phyloP scores from a whole-genome alignment of 2,888 invertebrate species.

The Acronicta leporina region DNA sequence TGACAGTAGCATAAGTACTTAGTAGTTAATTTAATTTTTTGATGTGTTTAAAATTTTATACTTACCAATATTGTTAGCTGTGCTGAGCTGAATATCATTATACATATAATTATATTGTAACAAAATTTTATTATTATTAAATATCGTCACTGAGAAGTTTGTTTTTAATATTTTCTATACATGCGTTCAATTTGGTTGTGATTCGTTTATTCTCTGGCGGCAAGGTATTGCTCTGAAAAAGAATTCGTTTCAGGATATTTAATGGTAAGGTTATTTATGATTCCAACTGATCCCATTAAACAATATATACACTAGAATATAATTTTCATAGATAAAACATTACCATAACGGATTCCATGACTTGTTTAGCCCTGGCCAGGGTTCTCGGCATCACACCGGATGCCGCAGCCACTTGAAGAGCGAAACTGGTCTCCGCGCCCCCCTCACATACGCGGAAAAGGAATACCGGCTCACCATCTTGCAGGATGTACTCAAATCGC shows the following conservation, averaged over 20 bases:
- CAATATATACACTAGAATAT: too few species aligned
- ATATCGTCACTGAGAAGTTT: slow-evolving; percentile 76
- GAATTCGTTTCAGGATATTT: too few species aligned
- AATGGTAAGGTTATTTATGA: too few species aligned
- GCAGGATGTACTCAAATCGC: slow-evolving; percentile 90
- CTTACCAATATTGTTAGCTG: slow-evolving; percentile 68
- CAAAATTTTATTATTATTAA: slow-evolving; percentile 76
- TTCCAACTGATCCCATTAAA: too few species aligned
- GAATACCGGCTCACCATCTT: slow-evolving; percentile 90
- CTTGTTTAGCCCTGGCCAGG: slow-evolving; percentile 85
- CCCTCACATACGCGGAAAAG: slow-evolving; percentile 91
- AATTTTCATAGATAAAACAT: not conserved
- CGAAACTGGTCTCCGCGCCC: slow-evolving; percentile 66
- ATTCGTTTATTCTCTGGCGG: slow-evolving; percentile 75
- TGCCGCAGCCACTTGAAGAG: slow-evolving; percentile 87
- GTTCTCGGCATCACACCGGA: slow-evolving; percentile 88
- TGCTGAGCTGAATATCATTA: slow-evolving; percentile 67
- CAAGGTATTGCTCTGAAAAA: slow-evolving; percentile 72
- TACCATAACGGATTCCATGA: slow-evolving; percentile 77
- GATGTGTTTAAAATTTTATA: slow-evolving; percentile 72
- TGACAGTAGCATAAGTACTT: slow-evolving; percentile 57
- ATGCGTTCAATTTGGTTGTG: slow-evolving; percentile 69
- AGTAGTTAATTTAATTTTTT: slow-evolving; percentile 66
- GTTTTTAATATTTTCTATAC: slow-evolving; percentile 73
- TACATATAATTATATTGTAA: slow-evolving; percentile 61